Evolutionary conservation across 2,888 invertebrate genomes (phyloP).

Genomic region (Ichneumoninae sp.): DNA sequence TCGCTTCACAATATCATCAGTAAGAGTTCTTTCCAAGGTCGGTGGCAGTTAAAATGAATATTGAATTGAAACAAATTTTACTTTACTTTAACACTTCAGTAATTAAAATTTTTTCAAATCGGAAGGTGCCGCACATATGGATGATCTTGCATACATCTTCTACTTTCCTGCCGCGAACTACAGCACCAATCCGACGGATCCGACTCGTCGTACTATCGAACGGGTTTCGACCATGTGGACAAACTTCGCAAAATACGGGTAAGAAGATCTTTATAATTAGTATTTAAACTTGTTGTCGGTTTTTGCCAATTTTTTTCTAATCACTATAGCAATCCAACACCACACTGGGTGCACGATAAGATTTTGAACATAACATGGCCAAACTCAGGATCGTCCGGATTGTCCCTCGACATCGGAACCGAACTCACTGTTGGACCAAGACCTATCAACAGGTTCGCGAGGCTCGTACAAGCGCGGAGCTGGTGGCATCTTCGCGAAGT

Average conservation of each 20-base stretch:
- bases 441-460: not conserved
- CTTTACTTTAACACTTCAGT: too few species aligned
- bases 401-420: conserved; percentile 13
- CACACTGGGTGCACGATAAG: not conserved
- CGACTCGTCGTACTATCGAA: not conserved
- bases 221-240: not conserved
- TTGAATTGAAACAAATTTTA: too few species aligned
- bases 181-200: too few species aligned
- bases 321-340: conserved; percentile 32
- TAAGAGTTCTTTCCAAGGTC: too few species aligned
- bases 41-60: too few species aligned
- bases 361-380: conserved; percentile 15
- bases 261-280: not conserved
- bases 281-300: not conserved
- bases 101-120: not conserved
- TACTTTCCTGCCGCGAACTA: too few species aligned
- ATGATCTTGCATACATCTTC: too few species aligned
- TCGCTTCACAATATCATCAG: too few species aligned
- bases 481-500: not conserved
- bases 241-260: too few species aligned
- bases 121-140: too few species aligned
- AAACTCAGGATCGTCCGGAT: conserved; percentile 23
- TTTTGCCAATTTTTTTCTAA: too few species aligned
- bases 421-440: conserved; percentile 9
- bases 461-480: not conserved